Base-by-base conservation (phyloP, 1,140 invertebrate species). In the Sitophilus oryzae region DNA sequence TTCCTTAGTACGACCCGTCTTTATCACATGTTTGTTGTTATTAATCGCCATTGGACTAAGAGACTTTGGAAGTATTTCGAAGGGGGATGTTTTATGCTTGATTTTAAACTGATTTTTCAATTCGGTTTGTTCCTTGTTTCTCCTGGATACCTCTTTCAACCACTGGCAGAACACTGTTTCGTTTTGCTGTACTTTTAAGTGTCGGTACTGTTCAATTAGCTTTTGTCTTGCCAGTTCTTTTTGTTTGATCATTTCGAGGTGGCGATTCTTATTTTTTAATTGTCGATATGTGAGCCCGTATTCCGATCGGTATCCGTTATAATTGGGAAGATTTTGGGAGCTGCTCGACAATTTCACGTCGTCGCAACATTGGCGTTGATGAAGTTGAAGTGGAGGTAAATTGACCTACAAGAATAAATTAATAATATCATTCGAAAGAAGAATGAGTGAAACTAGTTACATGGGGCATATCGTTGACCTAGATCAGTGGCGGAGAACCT, bases 161-260 rank as follows among this genome's bases (percentile, higher is more conserved):
- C 70, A 72, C 30, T 69, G 60, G 10, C 59, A 62, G 45, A 71
- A 72, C 21, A 71, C 66, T 52, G 60, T 51, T 58, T 72, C 70
- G 59, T 72, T 72, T 45, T 69, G 62, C 48, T 68, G 60, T 14
- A 65, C 61, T 42, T 63, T 69, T 42, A 65, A 54, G 4, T 58
- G 45, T 34, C 60, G 58, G 44, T 66, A 68, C 37, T 69, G 66
- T 22, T 66, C 62, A 4, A 67, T 56, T n/a, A 66, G 37, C 42
- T 61, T 37, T 60, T 63, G 56, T 18, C 65, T 56, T 42, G 58
- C 62, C 23, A 64, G 49, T 52, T 66, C 62, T 41, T 57, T 63
- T 6, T 63, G 20, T 50, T 62, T 63, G 34, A 63, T 45, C 40
- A 61, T 52, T 56, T 66, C 58, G 41, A 58, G 65, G 4, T 60